Evolutionary conservation across 2,797 vertebrate genomes (phyloP).

Genomic region (Neopelma chrysocephalum): DNA sequence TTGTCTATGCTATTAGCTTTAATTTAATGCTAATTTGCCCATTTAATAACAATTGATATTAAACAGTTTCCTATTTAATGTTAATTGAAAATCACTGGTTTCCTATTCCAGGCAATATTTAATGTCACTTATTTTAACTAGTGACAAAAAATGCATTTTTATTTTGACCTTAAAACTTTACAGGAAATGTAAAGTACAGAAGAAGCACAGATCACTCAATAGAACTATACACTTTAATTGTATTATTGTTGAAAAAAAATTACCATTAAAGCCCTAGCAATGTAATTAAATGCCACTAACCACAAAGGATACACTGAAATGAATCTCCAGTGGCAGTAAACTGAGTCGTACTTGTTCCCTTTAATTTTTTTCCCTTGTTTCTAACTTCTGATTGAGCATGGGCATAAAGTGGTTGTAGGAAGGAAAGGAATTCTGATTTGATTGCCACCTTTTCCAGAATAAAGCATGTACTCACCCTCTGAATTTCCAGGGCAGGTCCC

Average conservation of each 20-base stretch:
- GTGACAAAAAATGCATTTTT: background rate
- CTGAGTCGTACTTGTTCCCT: background rate
- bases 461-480: background rate
- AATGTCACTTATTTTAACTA: background rate
- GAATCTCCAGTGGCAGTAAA: background rate
- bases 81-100: constrained; percentile 69
- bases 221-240: background rate
- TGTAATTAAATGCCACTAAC: background rate
- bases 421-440: background rate
- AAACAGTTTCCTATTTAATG: constrained; percentile 43
- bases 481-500: background rate
- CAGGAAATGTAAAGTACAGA: background rate
- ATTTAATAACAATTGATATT: constrained; percentile 37
- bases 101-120: constrained; percentile 24
- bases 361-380: background rate
- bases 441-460: background rate
- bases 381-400: background rate
- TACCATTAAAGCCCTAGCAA: background rate
- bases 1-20: background rate
- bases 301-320: background rate
- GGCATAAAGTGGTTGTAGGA: background rate
- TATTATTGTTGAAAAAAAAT: background rate
- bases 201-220: background rate
- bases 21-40: background rate
- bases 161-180: background rate